Base-by-base conservation (phyloP, 2,797 vertebrate species). In the Sebastes hubbsi region DNA sequence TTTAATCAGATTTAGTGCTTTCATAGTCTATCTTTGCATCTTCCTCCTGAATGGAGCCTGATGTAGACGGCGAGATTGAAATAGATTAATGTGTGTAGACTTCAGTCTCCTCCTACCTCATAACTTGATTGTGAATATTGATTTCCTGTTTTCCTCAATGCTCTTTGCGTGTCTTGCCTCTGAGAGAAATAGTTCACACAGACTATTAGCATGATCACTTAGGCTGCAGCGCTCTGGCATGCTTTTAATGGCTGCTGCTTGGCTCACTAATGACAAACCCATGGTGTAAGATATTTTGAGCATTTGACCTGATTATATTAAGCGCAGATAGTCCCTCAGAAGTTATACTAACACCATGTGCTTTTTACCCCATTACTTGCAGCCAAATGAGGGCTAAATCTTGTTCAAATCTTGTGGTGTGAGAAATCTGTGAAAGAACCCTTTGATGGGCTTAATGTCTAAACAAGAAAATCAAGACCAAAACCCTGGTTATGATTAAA, bases 261-360 rank as follows among this genome's bases (percentile, higher is more conserved):
- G 36, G 38, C 73, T 85, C 69, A 38, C 54, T 73, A 78, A 85
- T 80, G 70, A 79, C 56, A 81, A 79, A 61, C 42, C 71, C 56
- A 14, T 46, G 4, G 67, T 36, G 65, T 30, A 22, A 24, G 58
- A 56, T 88, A 90, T 93, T 89, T 86, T 75, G 64, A 82, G 84
- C 54, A 18, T 81, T 79, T 87, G 88, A 65, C 89, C 89, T 85
- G 71, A 87, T 91, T 90, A 38, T 36, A 36, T 36, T 36, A 70
- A 73, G 34, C 5, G n/a, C 29, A 54, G 27, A 24, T 13, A 73
- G 13, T 34, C 24, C 8, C 22, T 55, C 18, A 16, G n/a, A 61
- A 29, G 56, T 63, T 22, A 22, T 46, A 55, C 4, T 67, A 42
- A 46, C 1, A 2, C 18, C 32, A 24, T 30, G 25, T 62, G 58